Percentiles rank a stretch among this genome's conserved stretches.
Conservation (phyloP, 2,888 invertebrate genomes). For the Philopedon plagiatum region DNA sequence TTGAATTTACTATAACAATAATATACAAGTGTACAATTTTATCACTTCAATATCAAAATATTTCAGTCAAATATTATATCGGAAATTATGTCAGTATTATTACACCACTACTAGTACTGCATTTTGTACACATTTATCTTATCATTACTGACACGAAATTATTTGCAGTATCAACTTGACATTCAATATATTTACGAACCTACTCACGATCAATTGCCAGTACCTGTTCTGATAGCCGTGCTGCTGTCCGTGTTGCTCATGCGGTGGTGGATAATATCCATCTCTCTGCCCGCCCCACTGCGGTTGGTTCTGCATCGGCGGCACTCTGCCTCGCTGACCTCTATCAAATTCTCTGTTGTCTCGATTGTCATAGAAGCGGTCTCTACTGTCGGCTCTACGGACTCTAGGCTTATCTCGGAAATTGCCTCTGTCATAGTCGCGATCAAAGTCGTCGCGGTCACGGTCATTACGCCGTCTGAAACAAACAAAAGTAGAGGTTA, state of each 20-base stretch:
- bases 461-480: conserved; percentile 59
- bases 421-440: conserved; percentile 59
- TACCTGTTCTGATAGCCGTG: conserved; percentile 46
- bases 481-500: conserved; percentile 47
- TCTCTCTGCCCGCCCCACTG: conserved; percentile 54
- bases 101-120: not conserved
- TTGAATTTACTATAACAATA: no score
- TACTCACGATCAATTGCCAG: conserved; percentile 38
- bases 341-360: conserved; percentile 50
- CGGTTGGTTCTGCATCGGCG: conserved; percentile 32
- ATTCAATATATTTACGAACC: conserved; percentile 30
- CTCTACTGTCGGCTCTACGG: conserved; percentile 47
- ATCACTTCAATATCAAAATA: not conserved
- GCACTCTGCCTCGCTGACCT: conserved; percentile 22
- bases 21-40: no score
- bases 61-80: not conserved
- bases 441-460: conserved; percentile 59
- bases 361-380: conserved; percentile 49
- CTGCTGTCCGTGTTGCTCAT: conserved; percentile 55
- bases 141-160: not conserved
- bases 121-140: not conserved
- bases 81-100: not conserved
- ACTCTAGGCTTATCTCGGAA: conserved; percentile 49
- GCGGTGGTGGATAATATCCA: conserved; percentile 58
- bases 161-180: not conserved